phyloP scores from a whole-genome alignment of 1,140 invertebrate species.

The Homalodisca vitripennis region DNA sequence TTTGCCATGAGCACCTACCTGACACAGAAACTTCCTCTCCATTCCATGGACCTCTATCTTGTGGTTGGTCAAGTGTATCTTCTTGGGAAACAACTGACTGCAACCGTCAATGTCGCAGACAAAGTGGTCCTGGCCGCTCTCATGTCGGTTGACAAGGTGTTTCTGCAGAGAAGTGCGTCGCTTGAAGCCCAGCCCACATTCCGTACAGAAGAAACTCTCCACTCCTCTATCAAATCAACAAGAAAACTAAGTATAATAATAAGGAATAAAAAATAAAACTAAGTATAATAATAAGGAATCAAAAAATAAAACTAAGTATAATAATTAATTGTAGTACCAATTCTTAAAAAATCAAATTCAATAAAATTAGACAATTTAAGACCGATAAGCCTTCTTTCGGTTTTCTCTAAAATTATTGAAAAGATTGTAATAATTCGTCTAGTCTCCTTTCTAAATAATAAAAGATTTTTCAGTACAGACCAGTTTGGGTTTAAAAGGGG shows the following conservation, averaged over 20 bases:
- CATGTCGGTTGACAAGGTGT: constrained; percentile 42
- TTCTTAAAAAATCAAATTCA: no score
- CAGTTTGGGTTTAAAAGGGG: not conserved
- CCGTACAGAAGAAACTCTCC: constrained; percentile 42
- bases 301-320: not conserved
- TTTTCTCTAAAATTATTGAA: no score
- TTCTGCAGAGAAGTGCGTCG: constrained; percentile 42
- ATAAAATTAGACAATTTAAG: no score
- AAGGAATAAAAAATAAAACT: constrained; percentile 12
- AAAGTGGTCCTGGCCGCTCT: constrained; percentile 36
- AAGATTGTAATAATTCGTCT: no score
- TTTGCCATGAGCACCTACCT: no score
- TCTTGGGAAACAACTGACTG: constrained; percentile 40
- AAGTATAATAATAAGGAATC: not conserved
- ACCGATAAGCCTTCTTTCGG: no score
- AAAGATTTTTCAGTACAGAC: no score
- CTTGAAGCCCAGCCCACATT: constrained; percentile 42
- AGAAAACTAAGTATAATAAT: no score
- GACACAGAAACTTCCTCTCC: constrained; percentile 42
- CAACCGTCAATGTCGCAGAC: constrained; percentile 41
- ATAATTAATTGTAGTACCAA: no score
- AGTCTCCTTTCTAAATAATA: no score
- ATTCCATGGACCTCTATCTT: constrained; percentile 41
- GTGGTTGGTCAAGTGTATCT: constrained; percentile 43
- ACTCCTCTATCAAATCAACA: constrained; percentile 37